Evolutionary conservation across 1,140 invertebrate species (phyloP), one percentile per base, ranked within the genome.

Genomic region (Anthonomus grandis): DNA sequence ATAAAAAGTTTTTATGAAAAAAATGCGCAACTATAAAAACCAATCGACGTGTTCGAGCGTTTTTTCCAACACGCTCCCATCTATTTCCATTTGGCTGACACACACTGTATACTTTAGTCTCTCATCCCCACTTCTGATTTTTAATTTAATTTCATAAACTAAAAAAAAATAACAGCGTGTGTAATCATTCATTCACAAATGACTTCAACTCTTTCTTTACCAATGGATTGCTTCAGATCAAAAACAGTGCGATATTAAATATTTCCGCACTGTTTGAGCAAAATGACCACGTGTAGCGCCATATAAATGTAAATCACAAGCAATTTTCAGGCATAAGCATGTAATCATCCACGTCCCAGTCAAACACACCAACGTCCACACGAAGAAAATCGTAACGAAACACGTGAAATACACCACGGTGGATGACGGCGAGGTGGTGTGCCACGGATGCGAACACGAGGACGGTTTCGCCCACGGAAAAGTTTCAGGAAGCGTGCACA

Each of bases 371-470:
- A 59, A 59, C 42, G 57, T 59, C n/a, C 57, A 59, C 34, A 49
- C 47, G n/a, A 59, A 59, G 23, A 59, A 59, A 47, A 59, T 59
- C 31, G 36, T 59, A 34, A 59, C 57, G 15, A 59, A 59, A 41
- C 57, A 59, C 15, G 39, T 59, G 10, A 59, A 36, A 42, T 22
- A 31, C 17, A 17, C 36, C 10, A 41, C 46, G 3, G 19, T 31
- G 0, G 57, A 59, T 22, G 49, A 59, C 21, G 57, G 57, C 1
- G 57, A 59, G 18, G 57, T 59, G 8, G 57, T 59, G 5, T 46
- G 57, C 22, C 22, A 53, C 15, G 57, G 57, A 18, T 39, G 57
- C 22, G 57, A 52, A 37, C 31, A 42, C 0, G 49, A 42, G 3
- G 57, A 59, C 21, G 57, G 31, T 19, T 59, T 59, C 21, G 47